phyloP scores from a whole-genome alignment of 2,888 invertebrate genomes.

The Oscheius sp. region DNA sequence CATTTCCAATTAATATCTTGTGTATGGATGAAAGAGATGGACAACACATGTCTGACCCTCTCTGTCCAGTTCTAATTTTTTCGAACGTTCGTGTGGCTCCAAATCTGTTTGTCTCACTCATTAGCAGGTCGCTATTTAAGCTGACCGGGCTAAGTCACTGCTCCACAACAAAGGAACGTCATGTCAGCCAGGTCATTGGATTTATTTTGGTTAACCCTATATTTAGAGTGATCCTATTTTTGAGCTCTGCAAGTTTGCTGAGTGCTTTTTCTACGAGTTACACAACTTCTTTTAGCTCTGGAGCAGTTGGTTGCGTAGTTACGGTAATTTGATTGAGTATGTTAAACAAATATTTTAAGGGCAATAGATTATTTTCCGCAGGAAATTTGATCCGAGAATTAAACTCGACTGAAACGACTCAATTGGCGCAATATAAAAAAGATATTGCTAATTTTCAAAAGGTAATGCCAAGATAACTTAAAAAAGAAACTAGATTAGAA shows the following conservation, averaged over 20 bases:
- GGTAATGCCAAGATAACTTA: constrained; percentile 36
- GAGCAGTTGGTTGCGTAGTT: constrained; percentile 47
- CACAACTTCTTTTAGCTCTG: constrained; percentile 26
- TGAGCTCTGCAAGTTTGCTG: background rate
- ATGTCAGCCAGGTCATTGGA: constrained; percentile 13
- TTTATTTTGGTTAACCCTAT: background rate
- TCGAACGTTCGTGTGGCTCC: constrained; percentile 22
- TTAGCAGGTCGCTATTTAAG: constrained; percentile 18
- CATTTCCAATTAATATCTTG: background rate
- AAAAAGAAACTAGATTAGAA: constrained; percentile 39
- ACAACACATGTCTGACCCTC: background rate
- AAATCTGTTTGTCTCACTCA: constrained; percentile 26
- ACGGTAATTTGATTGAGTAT: constrained; percentile 34
- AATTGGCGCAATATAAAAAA: constrained; percentile 62
- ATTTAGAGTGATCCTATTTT: constrained; percentile 1
- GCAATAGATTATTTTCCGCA: constrained; percentile 62
- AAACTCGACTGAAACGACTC: constrained; percentile 54
- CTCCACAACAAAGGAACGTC: constrained; percentile 2
- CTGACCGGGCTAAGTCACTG: background rate
- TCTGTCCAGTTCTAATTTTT: constrained; percentile 11
- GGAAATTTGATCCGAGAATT: constrained; percentile 65
- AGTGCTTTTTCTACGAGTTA: constrained; percentile 14
- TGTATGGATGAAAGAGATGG: no score
- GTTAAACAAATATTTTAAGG: constrained; percentile 37
- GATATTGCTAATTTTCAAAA: constrained; percentile 60